Base-by-base conservation (phyloP, 2,113 vertebrate species). In the Baryphthengus martii region DNA sequence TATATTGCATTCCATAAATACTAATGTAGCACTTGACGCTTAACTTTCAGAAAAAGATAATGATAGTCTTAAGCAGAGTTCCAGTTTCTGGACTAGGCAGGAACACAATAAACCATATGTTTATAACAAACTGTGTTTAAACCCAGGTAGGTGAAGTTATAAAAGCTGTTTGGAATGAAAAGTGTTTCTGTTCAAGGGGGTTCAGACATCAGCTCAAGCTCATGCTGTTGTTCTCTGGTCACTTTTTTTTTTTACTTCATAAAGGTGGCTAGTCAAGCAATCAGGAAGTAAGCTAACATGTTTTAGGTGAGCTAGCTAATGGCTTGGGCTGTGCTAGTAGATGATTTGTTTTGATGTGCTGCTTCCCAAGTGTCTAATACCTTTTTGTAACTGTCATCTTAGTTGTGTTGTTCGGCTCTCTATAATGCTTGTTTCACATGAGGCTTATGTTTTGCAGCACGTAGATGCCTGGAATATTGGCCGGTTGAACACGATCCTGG, bases 381-480 rank as follows among this genome's bases (percentile, higher is more conserved):
- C 55, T 81, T 87, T 87, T 49, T 81, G 71, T 17, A 73, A 24
- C 28, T 86, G 33, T 44, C 3, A 0, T 40, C 44, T 74, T 55
- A 42, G 33, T 45, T 79, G 17, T 37, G 44, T 53, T 31, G 47
- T 79, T 91, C 29, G 56, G 28, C 63, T 49, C 40, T 82, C 80
- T 31, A 5, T 33, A n/a, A 44, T 28, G 26, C 29, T 63, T 53
- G 11, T 68, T 89, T 90, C 62, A 95, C 33, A 3, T 0, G 21
- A 83, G 44, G 18, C 31, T 70, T 72, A 9, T 89, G 63, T 89
- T 92, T 78, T 77, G 59, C 85, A 98, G 98, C 97, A 99, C 13
- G 98, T 99, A 16, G 97, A 97, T 26, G 99, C 98, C 0, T 99
- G 99, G 99, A 99, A 99, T 90, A 99, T 99, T 18, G 98, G 99